Conservation (phyloP, 2,797 vertebrate species). For the Spatula versicolor region DNA sequence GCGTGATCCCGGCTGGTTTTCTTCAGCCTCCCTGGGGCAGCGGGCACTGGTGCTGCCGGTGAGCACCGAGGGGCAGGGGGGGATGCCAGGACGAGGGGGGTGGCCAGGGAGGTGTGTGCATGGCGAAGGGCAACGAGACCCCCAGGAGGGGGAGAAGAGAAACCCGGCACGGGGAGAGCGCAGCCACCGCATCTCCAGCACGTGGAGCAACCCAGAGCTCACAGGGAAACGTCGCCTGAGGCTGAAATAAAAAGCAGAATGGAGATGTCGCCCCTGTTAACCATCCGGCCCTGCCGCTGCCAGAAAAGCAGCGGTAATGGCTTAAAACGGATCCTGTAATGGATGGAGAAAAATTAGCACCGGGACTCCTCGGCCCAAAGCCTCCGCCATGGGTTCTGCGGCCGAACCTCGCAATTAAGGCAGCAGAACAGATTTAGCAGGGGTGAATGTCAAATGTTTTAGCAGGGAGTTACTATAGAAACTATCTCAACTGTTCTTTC, state of each 20-base stretch:
- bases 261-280: accelerated
- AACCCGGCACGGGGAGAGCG: no score
- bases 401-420: accelerated
- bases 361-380: neutral
- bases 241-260: neutral
- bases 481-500: slow-evolving; percentile 48
- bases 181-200: neutral
- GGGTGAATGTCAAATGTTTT: neutral
- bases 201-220: accelerated
- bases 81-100: neutral
- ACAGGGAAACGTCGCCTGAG: neutral
- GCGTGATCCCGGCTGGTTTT: accelerated
- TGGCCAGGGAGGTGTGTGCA: neutral
- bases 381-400: neutral
- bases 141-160: neutral
- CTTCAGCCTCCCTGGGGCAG: neutral
- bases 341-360: accelerated
- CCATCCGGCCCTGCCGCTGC: accelerated
- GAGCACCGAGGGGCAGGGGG: neutral
- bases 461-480: slow-evolving; percentile 73
- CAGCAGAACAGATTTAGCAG: neutral
- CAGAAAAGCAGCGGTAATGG: accelerated
- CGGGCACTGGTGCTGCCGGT: neutral
- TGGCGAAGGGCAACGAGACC: accelerated
- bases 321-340: neutral